Base-by-base conservation (phyloP, 2,797 vertebrate species). In the Leptodactylus fallax region DNA sequence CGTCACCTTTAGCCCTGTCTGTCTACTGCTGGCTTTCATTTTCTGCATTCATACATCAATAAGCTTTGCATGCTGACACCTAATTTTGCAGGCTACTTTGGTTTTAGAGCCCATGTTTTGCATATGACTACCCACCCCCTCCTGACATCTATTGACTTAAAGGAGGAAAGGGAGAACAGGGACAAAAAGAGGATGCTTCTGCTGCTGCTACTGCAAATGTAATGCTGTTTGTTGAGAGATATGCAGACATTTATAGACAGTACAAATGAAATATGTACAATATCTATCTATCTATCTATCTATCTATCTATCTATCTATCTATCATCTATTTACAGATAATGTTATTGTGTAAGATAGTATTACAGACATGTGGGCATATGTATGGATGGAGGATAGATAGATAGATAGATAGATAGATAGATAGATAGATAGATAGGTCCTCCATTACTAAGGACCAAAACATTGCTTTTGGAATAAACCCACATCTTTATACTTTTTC, bases 11-110 rank as follows among this genome's bases (percentile, higher is more conserved):
- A 97, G 97, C 97, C 97, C 96, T 91, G 95, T 97, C 98, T 98
- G 97, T 98, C 96, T 97, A 96, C 96, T 96, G 97, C 97, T 96
- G 96, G 96, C 97, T 98, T 98, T 99, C 96, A 98, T 99, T 99
- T 97, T 96, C 97, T 93, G 96, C 97, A 98, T 98, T 98, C 97
- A 97, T 98, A 99, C 97, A 98, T 99, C 98, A 98, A 97, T 97
- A 97, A 97, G 96, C 97, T 97, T 95, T 96, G 96, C 97, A 96
- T 96, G 97, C 97, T 98, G 97, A 99, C 98, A 99, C 97, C 98
- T 99, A 98, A 98, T 98, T 98, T 97, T 97, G 96, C 97, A 95
- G 96, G 96, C 97, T 97, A 97, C 97, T 98, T 97, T 97, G 96
- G 97, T 97, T 98, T 97, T 95, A 95, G 96, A 97, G 97, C 96